Base-by-base conservation (phyloP, 2,888 invertebrate species). In the Melieria picta region DNA sequence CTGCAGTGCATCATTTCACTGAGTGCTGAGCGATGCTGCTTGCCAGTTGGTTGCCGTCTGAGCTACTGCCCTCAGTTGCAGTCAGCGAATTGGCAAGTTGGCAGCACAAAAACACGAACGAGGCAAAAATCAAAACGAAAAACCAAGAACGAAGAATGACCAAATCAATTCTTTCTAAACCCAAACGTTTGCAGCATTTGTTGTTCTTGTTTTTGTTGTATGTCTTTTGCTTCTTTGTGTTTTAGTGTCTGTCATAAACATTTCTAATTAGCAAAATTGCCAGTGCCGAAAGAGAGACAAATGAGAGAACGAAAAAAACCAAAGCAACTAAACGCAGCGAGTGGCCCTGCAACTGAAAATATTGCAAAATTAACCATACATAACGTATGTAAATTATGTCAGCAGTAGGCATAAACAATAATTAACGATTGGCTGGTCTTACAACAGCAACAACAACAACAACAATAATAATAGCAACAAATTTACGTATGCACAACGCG, bases 331-430 rank as follows among this genome's bases (percentile, higher is more conserved):
- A 30, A 30, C 30, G 30, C 30, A 30, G 30, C 30, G 30, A 30
- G 30, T 30, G 30, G 30, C 30, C 30, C 3, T 30, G 30, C 30
- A 30, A 30, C 30, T 30, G 30, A 30, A 30, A 30, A 30, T 30
- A 30, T 30, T 30, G 30, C 30, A 30, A 30, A 30, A 30, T 30
- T 30, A 30, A 30, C 30, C 30, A 30, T 30, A 30, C 30, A 30
- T 30, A 45, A 16, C 55, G 43, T 45, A 55, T 69, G 69, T 55
- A 69, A 69, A 62, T 63, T 56, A 48, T 58, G 69, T 56, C 63
- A 55, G 48, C 63, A 10, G 52, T 42, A 62, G 56, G 43, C 46
- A 57, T 50, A 69, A 64, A 43, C 63, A 63, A 63, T 69, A 69
- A 69, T 69, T 63, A 69, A 69, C 46, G 42, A 52, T 64, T 50